Base-by-base conservation (phyloP, 1,140 invertebrate species). In the Caenorhabditis remanei region DNA sequence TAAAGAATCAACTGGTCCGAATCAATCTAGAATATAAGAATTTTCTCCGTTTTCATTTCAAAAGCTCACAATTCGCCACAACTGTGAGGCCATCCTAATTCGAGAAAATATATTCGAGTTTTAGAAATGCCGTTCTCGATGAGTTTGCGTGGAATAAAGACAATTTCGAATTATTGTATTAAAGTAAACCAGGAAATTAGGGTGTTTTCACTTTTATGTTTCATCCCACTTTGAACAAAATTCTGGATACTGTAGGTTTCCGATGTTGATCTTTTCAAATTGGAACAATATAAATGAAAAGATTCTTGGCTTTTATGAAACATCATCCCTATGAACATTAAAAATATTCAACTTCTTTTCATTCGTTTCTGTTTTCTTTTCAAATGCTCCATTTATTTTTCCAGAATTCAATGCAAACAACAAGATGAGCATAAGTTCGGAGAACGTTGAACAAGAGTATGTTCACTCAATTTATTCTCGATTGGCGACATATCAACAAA, bases 381-480 rank as follows among this genome's bases (percentile, higher is more conserved):
- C 24, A 1, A 5, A 16, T 16, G 24, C 40, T 21, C 21, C 4
- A n/a, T 8, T 6, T 58, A 11, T 32, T 32, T 63, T 40, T 63
- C 9, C 61, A 63, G 61, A 13, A 24, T 32, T 19, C 16, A 24
- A 55, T 53, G 43, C 46, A 32, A 83, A 41, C 40, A 58, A 6
- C 82, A 21, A 21, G 9, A 58, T 84, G 71, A 79, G 71, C n/a
- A 79, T 75, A 67, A 86, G 40, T 53, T 41, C 82, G 19, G 53
- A 67, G 58, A 84, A 63, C 56, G 40, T 88, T 9, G 88, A 88
- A 40, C 48, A 84, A 46, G 88, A 88, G 48, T 88, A 88, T 41
- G 88, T 88, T 6, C 85, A 87, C 58, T 56, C 83, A 19, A 82
- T 88, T 11, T 88, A 88, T 40, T 84, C 82, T 58, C 88, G 88